Conservation (phyloP, 2,888 invertebrate species). For the Enchytraeus crypticus region DNA sequence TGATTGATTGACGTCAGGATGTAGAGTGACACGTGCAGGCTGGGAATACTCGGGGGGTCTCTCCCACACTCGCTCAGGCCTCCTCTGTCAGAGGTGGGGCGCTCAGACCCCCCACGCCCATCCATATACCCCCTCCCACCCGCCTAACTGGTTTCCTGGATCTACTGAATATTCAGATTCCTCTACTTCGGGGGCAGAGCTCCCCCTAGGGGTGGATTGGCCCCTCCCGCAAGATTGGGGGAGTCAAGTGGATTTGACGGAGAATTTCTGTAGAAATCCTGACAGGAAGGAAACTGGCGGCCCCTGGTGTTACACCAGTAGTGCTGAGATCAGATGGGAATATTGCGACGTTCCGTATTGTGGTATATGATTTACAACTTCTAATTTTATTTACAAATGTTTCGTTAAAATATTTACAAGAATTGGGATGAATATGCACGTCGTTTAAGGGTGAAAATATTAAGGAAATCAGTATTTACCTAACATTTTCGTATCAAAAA, state of each 20-base stretch:
- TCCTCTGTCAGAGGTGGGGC: conserved; percentile 6
- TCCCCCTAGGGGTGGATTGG: too few species aligned
- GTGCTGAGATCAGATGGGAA: conserved; percentile 3
- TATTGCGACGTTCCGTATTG: conserved; percentile 10
- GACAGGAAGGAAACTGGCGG: conserved; percentile 2
- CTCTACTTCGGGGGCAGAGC: neutral
- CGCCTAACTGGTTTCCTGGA: neutral
- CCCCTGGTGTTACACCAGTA: conserved; percentile 10
- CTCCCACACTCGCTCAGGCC: conserved; percentile 5
- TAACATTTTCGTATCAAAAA: too few species aligned
- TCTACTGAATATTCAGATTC: too few species aligned
- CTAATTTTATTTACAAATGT: too few species aligned
- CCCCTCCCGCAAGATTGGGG: too few species aligned
- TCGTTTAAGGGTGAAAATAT: too few species aligned
- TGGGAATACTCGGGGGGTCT: conserved; percentile 5
- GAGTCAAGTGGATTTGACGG: too few species aligned
- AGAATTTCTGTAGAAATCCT: conserved; percentile 16
- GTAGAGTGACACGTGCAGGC: conserved; percentile 4
- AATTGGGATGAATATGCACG: too few species aligned
- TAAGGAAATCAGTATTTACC: too few species aligned
- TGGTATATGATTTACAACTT: neutral
- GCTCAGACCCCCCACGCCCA: neutral
- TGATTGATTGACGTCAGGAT: conserved; percentile 1
- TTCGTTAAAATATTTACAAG: too few species aligned
- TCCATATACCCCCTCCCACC: neutral